Evolutionary conservation across 1,140 invertebrate genomes (phyloP), one percentile per base, ranked within the genome.

Genomic region (Aphaenogaster ashmeadi): DNA sequence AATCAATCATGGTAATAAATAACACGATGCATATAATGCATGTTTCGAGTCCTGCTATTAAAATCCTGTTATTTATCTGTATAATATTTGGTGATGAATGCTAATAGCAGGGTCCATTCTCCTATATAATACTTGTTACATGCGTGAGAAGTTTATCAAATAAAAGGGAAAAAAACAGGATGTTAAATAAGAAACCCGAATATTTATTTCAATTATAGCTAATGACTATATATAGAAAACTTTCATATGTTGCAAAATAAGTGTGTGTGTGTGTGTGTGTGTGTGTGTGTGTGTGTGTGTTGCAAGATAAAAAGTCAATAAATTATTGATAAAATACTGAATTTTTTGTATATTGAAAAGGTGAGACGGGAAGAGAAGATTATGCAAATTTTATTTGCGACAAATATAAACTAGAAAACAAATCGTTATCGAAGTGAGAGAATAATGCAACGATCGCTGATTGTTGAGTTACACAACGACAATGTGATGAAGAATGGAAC

Each of bases 351-450:
- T 18, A 50, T 50, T 33, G 13, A 69, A 11, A 27, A 21, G 33
- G 11, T 3, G 15, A 4, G 3, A 56, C 2, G 2, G 9, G 13
- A 56, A 38, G 11, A 18, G 8, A 67, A 44, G 5, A 21, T 75
- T 52, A 72, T 18, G 5, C 18, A 72, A 52, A 72, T 72, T 41
- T 67, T 67, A n/a, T n/a, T 72, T 72, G 27, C 15, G 3, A 60
- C 5, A 60, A 11, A 18, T 9, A 21, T 54, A n/a, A 13, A 6
- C 4, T 21, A 56, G 62, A 64, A n/a, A 77, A 47, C 21, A 44
- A 15, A 21, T 18, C n/a, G 7, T 58, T 58, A 77, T 44, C 11
- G 3, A 75, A 33, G 56, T 8, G 15, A 56, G 21, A 60, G 5
- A 41, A 9, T 58, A 72, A 36, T 77, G 1, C 36, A 62, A 62